Conservation (phyloP, 1,140 invertebrate species). For the Phymorhynchus buccinoides region DNA sequence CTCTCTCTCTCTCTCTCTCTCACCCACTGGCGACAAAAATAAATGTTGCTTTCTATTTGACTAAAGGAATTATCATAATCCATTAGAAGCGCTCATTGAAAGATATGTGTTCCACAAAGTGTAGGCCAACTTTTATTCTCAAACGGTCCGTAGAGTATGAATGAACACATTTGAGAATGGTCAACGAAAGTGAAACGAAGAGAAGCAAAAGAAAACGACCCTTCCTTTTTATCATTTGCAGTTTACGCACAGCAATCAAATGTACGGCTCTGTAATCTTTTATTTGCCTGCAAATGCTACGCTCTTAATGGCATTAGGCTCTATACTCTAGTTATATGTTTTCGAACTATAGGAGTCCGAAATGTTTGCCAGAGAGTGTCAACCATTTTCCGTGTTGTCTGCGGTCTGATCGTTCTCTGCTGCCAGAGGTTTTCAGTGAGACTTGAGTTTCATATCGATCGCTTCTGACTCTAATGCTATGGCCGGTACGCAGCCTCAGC, state of each 20-base stretch:
- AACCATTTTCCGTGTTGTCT: slow-evolving; percentile 11
- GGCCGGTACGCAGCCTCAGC: slow-evolving; percentile 5
- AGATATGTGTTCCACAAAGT: too few species aligned
- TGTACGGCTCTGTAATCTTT: too few species aligned
- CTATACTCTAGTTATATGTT: too few species aligned
- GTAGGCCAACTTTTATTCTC: neutral
- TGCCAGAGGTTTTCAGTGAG: slow-evolving; percentile 3
- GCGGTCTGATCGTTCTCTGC: neutral
- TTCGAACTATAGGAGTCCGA: too few species aligned
- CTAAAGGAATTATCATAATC: neutral
- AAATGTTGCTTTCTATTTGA: too few species aligned
- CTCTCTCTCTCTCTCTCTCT: slow-evolving; percentile 17
- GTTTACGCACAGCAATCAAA: too few species aligned
- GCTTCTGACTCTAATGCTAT: slow-evolving; percentile 18
- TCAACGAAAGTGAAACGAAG: slow-evolving; percentile 18
- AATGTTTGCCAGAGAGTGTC: too few species aligned
- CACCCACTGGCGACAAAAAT: too few species aligned
- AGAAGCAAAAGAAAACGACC: neutral
- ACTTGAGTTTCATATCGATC: slow-evolving; percentile 33
- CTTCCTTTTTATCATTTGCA: too few species aligned
- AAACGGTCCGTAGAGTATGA: neutral
- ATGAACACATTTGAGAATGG: slow-evolving; percentile 4
- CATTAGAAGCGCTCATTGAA: too few species aligned
- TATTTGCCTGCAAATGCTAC: too few species aligned
- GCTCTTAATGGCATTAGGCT: too few species aligned